Conservation (phyloP, 2,113 vertebrate species). For the Pipa parva region DNA sequence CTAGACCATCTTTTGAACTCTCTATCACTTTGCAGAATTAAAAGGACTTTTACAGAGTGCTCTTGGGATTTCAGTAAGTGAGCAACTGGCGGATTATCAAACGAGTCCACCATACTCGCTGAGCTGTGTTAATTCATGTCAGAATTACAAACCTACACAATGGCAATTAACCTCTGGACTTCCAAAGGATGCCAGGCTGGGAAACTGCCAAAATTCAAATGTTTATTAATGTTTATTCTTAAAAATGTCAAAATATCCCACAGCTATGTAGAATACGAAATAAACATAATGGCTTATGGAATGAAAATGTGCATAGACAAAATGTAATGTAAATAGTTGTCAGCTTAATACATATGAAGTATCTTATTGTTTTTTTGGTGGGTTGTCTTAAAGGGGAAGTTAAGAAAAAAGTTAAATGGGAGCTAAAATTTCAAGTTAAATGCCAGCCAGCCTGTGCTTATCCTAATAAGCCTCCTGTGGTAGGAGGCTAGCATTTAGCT, state of each 20-base stretch:
- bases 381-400: too few relatives aligned
- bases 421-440: too few relatives aligned
- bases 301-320: too few relatives aligned
- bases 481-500: too few relatives aligned
- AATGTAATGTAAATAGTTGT: too few relatives aligned
- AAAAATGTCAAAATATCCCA: neutral
- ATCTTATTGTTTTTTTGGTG: too few relatives aligned
- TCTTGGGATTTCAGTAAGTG: slow-evolving; percentile 11
- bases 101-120: neutral
- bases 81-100: slow-evolving; percentile 15
- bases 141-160: neutral
- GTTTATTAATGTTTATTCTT: neutral
- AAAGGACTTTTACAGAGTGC: slow-evolving; percentile 2
- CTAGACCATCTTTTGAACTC: neutral
- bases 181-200: neutral
- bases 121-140: neutral
- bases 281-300: too few relatives aligned
- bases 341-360: too few relatives aligned
- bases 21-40: slow-evolving; percentile 13
- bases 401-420: too few relatives aligned
- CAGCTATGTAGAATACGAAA: neutral
- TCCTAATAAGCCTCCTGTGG: too few relatives aligned
- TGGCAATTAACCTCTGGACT: slow-evolving; percentile 1
- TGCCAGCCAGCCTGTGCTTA: too few relatives aligned
- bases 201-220: neutral